Evolutionary conservation across 2,797 vertebrate genomes (phyloP), one percentile per base, ranked within the genome.

Genomic region (Urophycis tenuis): DNA sequence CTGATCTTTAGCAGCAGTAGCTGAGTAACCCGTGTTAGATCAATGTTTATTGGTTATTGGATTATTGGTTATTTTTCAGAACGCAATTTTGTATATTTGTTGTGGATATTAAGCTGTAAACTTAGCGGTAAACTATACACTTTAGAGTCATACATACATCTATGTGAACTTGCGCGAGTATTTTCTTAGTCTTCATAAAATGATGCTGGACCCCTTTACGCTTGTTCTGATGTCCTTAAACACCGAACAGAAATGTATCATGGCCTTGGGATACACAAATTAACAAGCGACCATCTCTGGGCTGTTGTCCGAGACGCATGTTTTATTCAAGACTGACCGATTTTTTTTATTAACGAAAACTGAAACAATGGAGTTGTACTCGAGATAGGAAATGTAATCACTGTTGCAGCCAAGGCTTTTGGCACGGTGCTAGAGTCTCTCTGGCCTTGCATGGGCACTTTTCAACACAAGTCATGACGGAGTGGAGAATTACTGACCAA

Each of bases 401-500:
- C 25, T 30, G 53, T 49, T 15, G n/a, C 31, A 29, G 75, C 69
- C 77, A 80, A 75, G 70, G 75, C 25, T 35, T 35, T 45, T 76
- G 73, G 79, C 78, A 73, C 31, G 71, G 12, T 45, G 49, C 60
- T 29, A 45, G 39, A 74, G 72, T 80, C 22, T 73, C 31, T 45
- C 75, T 75, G 74, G 77, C 60, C 71, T 77, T 34, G 30, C 70
- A 67, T 71, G 75, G 49, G 83, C 78, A 60, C 77, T 29, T 29
- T 78, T 31, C 41, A 75, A 81, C 77, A 39, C 76, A 67, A 45
- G 60, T 83, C 76, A 41, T 76, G 14, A 15, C 72, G 74, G 30
- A 34, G 75, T 74, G 75, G 80, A n/a, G 71, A 33, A 72, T 75
- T 15, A 31, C 60, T 74, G 73, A 85, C 74, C 76, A 60, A 36